Base-by-base conservation (phyloP, 1,140 invertebrate genomes). In the Neuroterus valhalla region DNA sequence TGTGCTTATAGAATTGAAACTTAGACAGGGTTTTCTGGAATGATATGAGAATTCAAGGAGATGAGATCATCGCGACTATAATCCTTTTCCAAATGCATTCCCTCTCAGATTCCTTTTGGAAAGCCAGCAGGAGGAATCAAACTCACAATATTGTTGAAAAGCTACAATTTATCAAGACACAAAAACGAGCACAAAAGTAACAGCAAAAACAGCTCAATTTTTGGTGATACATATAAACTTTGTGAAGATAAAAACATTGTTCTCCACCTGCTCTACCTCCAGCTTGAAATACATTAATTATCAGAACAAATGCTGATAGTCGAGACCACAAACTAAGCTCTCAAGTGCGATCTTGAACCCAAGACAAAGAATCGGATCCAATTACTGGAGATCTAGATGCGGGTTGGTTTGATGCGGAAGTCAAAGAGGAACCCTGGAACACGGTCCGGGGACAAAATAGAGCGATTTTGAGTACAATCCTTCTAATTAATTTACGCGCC, bases 401-500 rank as follows among this genome's bases (percentile, higher is more conserved):
- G 55, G 55, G 23, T 62, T 12, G 55, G 23, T 62, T 62, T 62
- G 55, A 62, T 62, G 21, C 26, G 55, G 55, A 23, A 62, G 31
- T 62, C 55, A 62, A 62, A 62, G 55, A 62, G 31, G 31, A 62
- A 62, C 23, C 31, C 11, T 15, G 26, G 23, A 31, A 62, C 55
- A 31, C 23, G 55, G 31, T 31, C 55, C 55, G 1, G 48, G n/a
- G 55, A 21, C 31, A 38, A 62, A 62, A 62, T 62, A 62, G 55
- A 62, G 26, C 55, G 31, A 62, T 62, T 62, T 62, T 26, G 15
- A 62, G 55, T 31, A 62, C 23, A 62, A 62, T 62, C 55, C 26
- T 23, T 62, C 55, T 62, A 62, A 62, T 62, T 62, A 62, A 62
- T 62, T 62, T 62, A 62, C 50, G 55, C 26, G 26, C 26, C 55